Base-by-base conservation (phyloP, 2,888 invertebrate species). In the Pedicia rivosa region DNA sequence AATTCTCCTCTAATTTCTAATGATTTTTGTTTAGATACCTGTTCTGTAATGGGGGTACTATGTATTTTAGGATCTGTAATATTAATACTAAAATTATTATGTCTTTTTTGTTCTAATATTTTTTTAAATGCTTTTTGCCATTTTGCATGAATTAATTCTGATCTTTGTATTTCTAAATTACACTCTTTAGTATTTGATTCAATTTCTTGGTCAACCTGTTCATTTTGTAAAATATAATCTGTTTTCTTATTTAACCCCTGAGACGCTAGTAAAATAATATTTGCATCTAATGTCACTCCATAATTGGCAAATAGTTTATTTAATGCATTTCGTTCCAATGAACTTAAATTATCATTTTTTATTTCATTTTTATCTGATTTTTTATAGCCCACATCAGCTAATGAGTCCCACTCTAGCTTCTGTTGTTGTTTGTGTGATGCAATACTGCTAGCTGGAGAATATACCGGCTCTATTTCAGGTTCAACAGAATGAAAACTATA, bases 371-470 rank as follows among this genome's bases (percentile, higher is more conserved):
- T 35, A n/a, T 24, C 24, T 5, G 36, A 36, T 28, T 35, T 31
- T 39, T 53, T 55, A 56, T 86, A 87, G 1, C 87, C 87, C 30
- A 87, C 81, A 62, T 87, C 87, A 1, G 81, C 87, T 16, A 84
- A 72, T 25, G 81, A 84, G 54, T 87, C 87, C 87, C 87, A 87
- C 62, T 87, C 87, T 3, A 87, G 60, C 43, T 77, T 78, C 36
- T 76, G 25, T 35, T 35, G 25, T 16, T 35, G 25, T 7, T 32
- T 17, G n/a, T n/a, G n/a, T 1, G 80, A 78, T 35, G 78, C 72
- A 1, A 77, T 59, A 50, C 79, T 78, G 43, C 82, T 83, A 13
- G 80, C 73, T 2, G 84, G 82, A 5, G 82, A 79, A 15, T 15
- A 25, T 12, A 10, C 16, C 7, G 22, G 22, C n/a, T 25, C 20